Percentiles rank a stretch among this genome's conserved stretches.
Conservation (phyloP, 2,888 invertebrate species). For the Drosophila gaucha region DNA sequence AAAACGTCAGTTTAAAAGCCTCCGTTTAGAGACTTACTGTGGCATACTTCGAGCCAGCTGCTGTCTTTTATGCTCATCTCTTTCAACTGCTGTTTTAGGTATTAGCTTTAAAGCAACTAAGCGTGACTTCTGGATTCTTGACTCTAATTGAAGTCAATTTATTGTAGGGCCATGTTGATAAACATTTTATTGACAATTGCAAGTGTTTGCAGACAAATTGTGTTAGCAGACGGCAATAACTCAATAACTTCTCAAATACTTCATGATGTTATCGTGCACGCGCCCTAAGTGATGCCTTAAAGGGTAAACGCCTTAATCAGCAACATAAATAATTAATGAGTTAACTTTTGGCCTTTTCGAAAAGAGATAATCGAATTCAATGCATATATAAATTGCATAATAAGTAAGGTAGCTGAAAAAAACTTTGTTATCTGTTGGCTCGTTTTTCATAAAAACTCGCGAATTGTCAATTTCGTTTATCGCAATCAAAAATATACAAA, state of each 20-base stretch:
- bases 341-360: neutral
- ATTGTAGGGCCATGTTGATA: conserved; percentile 6
- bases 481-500: no score
- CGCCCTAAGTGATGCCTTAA: conserved; percentile 5
- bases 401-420: neutral
- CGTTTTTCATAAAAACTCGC: no score
- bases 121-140: no score
- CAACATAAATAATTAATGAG: conserved; percentile 18
- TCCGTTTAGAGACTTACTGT: conserved; percentile 5
- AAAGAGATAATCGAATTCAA: conserved; percentile 9
- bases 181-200: neutral
- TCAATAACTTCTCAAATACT: conserved; percentile 12
- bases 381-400: neutral
- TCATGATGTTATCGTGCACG: conserved; percentile 8
- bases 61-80: conserved; percentile 2
- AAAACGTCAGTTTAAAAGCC: conserved; percentile 9
- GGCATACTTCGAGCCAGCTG: conserved; percentile 11
- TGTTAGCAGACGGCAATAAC: conserved; percentile 1
- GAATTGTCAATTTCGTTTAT: no score
- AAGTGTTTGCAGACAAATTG: neutral
- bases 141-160: conserved; percentile 29
- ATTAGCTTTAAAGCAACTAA: no score
- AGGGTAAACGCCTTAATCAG: conserved; percentile 20
- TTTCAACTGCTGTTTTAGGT: no score
- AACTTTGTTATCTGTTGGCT: no score